Conservation (phyloP, 2,797 vertebrate species). For the Rhadinocentrus ornatus region DNA sequence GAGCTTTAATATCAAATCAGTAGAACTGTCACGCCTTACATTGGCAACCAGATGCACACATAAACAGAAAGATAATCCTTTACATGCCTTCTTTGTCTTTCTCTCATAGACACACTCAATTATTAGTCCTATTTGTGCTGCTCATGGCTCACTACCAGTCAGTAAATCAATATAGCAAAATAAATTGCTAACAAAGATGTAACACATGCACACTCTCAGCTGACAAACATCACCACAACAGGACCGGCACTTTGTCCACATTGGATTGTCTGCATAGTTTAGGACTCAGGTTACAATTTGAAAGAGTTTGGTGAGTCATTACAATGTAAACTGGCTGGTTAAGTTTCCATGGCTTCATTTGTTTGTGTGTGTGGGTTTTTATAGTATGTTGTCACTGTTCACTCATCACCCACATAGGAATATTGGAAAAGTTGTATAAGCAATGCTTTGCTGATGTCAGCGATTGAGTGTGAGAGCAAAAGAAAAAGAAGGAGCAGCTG, state of each 20-base stretch:
- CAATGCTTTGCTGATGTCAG: slow-evolving; percentile 25
- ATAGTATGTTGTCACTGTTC: background rate
- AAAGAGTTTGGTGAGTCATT: slow-evolving; percentile 17
- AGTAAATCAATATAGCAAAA: slow-evolving; percentile 48
- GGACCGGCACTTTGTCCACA: slow-evolving; percentile 4
- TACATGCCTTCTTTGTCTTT: slow-evolving; percentile 26
- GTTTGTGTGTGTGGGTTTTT: slow-evolving; percentile 1
- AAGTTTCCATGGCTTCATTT: slow-evolving; percentile 7
- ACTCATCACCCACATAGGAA: background rate
- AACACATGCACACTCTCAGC: slow-evolving; percentile 13
- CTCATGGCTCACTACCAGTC: slow-evolving; percentile 23
- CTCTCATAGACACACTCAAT: slow-evolving; percentile 20
- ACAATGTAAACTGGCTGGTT: background rate
- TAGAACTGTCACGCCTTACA: slow-evolving; percentile 41
- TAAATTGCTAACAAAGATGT: slow-evolving; percentile 62
- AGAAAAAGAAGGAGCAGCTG: slow-evolving; percentile 5
- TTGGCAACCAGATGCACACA: slow-evolving; percentile 10
- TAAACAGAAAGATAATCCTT: slow-evolving; percentile 20
- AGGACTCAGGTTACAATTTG: slow-evolving; percentile 27
- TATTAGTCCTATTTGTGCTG: slow-evolving; percentile 33
- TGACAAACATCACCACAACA: slow-evolving; percentile 48
- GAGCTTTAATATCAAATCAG: slow-evolving; percentile 45
- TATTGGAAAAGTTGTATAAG: slow-evolving; percentile 26
- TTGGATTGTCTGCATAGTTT: slow-evolving; percentile 13
- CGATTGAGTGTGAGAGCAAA: background rate